Conservation (phyloP, 2,888 invertebrate genomes). For the Caenorhabditis becei region DNA sequence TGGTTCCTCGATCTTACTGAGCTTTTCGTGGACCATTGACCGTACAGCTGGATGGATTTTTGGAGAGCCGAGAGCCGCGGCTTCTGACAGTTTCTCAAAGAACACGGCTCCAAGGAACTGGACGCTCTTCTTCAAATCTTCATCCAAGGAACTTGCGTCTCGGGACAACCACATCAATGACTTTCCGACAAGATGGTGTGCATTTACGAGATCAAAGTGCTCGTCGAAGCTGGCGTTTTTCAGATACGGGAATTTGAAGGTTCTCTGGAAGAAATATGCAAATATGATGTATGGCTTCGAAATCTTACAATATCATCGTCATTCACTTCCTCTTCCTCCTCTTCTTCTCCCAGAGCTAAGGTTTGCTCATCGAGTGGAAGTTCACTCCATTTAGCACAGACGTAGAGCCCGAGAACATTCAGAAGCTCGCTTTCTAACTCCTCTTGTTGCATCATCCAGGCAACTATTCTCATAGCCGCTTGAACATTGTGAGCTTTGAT, state of each 20-base stretch:
- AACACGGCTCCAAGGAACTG: slow-evolving; percentile 62
- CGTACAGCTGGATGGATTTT: slow-evolving; percentile 37
- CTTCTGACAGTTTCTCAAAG: slow-evolving; percentile 48
- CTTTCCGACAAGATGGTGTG: slow-evolving; percentile 89
- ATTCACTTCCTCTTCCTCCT: slow-evolving; percentile 78
- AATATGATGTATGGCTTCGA: no score
- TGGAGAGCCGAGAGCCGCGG: slow-evolving; percentile 20
- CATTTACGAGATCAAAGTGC: slow-evolving; percentile 90
- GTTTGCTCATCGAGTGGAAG: slow-evolving; percentile 70
- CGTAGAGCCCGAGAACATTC: slow-evolving; percentile 65
- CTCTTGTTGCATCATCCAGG: slow-evolving; percentile 87
- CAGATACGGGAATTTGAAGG: slow-evolving; percentile 88
- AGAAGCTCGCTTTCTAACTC: slow-evolving; percentile 73
- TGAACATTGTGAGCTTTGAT: slow-evolving; percentile 83
- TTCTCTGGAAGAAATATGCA: slow-evolving; percentile 83
- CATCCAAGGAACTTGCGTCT: slow-evolving; percentile 56
- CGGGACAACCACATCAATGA: slow-evolving; percentile 84
- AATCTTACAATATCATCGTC: slow-evolving; percentile 69
- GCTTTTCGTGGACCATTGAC: slow-evolving; percentile 28
- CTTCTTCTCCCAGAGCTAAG: slow-evolving; percentile 71
- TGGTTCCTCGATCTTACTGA: slow-evolving; percentile 56
- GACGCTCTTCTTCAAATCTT: slow-evolving; percentile 40
- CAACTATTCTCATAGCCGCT: slow-evolving; percentile 88
- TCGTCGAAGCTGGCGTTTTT: slow-evolving; percentile 91
- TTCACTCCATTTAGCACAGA: slow-evolving; percentile 73